Percentiles rank a stretch among this genome's conserved stretches.
phyloP scores from a whole-genome alignment of 2,797 vertebrate genomes.

The Onychomys arenicola region DNA sequence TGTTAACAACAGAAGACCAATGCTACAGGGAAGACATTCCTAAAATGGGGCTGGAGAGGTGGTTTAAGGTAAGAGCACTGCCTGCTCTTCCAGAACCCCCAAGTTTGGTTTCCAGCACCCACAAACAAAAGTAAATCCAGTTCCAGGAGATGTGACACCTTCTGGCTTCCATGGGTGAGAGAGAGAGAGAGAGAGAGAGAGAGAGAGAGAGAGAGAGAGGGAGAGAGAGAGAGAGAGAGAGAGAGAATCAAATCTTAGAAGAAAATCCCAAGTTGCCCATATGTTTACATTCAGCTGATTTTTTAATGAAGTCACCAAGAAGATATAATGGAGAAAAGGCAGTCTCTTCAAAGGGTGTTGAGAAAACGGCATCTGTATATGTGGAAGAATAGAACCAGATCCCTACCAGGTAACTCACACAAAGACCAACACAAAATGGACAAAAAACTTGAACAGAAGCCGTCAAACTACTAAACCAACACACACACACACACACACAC shows the following conservation, averaged over 20 bases:
- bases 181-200: neutral
- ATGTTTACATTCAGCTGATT: neutral
- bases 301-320: neutral
- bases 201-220: no score
- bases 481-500: no score
- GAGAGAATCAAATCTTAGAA: neutral
- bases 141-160: neutral
- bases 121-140: neutral
- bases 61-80: neutral
- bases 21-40: neutral
- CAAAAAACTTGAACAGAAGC: neutral
- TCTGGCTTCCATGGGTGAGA: neutral
- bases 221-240: neutral
- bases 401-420: neutral
- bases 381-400: neutral
- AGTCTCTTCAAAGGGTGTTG: neutral
- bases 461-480: neutral
- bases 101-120: neutral
- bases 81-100: neutral
- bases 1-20: no score
- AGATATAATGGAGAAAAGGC: no score
- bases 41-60: neutral
- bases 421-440: neutral
- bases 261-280: neutral
- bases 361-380: neutral